Evolutionary conservation across 2,888 invertebrate genomes (phyloP), one percentile per base, ranked within the genome.

Genomic region (Chirona hameri): DNA sequence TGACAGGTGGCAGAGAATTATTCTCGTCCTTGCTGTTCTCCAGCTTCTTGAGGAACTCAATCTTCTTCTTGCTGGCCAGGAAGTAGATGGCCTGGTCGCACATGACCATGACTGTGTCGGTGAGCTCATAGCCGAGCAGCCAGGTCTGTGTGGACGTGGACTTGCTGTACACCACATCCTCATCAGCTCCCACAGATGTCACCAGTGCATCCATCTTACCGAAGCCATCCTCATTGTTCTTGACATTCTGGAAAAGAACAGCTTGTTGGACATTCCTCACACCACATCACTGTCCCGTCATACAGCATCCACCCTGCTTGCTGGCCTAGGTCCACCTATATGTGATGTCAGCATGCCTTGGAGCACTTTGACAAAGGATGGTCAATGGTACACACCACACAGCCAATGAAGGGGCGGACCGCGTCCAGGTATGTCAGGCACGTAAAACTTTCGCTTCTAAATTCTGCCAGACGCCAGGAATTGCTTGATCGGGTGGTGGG

Each of bases 31-130:
- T 95, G 31, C 91, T 91, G 87, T 92, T 93, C 88, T 97, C 96
- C 79, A 96, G 93, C 88, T 96, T 95, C 86, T 95, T 93, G 82
- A 99, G 90, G 89, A 98, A 99, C 86, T 99, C 98, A 85, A 98
- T 96, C 89, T 99, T 99, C 90, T 98, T 98, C 89, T 97, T 98
- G 87, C 98, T 98, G 0, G 98, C 96, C 83, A 99, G 90, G 87
- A 99, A 96, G 87, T 93, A 93, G 85, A 98, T 93, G 69, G 92
- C 92, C 79, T 94, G 92, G 86, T 95, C 93, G 72, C 96, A 93
- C 84, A 99, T 91, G 14, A 99, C 93, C 90, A 97, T 95, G 83
- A 99, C 93, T 0, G 98, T 98, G 88, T 99, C 99, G 0, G 97
- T 94, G 82, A 99, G 90, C 88, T 99, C 99, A 88, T 99, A 98